These are phyloP conservation scores for Leguminivora glycinivorella DNA, from an alignment of 1,140 invertebrate genomes.

Conservation along the genomic window DNA sequence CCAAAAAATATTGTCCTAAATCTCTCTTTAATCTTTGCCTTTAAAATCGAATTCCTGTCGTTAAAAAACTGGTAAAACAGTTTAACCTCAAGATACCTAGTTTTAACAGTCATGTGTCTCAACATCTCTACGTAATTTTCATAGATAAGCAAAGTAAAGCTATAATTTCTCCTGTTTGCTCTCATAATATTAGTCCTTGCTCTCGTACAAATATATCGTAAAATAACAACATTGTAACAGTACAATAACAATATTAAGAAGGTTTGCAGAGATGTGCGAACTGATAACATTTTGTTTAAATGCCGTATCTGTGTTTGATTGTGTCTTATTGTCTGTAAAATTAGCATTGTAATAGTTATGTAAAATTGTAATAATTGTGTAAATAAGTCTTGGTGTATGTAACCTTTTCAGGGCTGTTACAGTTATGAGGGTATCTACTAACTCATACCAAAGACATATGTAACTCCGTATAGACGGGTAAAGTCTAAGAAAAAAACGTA, in stretches of 20 bases:
- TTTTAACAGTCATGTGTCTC: background rate
- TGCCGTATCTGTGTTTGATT: conserved; percentile 3
- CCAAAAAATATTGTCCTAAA: no score
- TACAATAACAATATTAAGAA: conserved; percentile 56
- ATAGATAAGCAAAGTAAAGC: conserved; percentile 7
- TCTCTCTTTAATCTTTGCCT: no score
- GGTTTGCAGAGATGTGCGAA: conserved; percentile 39
- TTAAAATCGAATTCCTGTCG: no score
- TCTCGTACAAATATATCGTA: conserved; percentile 16
- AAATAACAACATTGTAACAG: conserved; percentile 52
- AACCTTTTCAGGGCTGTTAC: background rate
- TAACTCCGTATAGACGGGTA: no score
- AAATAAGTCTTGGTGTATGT: background rate
- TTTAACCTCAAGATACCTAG: no score
- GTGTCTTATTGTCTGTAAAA: background rate
- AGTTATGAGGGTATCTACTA: no score
- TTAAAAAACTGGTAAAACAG: no score
- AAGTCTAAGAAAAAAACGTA: no score
- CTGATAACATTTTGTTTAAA: conserved; percentile 10
- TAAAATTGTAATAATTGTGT: background rate
- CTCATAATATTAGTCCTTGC: conserved; percentile 40
- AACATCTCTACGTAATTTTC: background rate
- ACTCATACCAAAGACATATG: no score
- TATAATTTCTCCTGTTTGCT: conserved; percentile 48
- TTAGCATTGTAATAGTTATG: background rate